Base-by-base conservation (phyloP, 2,797 vertebrate genomes). In the Triplophysa yarkandensis region DNA sequence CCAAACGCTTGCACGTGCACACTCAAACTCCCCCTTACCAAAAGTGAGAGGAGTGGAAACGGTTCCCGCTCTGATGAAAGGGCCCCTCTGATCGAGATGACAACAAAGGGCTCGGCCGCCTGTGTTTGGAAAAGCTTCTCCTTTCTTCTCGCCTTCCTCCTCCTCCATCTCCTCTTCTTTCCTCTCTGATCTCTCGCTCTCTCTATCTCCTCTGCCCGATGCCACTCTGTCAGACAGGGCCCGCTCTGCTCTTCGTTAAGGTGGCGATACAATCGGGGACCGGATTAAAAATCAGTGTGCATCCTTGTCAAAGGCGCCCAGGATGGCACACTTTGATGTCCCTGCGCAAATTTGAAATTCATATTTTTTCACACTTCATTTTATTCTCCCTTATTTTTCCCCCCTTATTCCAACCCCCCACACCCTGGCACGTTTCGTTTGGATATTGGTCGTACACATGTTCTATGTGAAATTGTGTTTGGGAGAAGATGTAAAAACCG, bases 281-380 rank as follows among this genome's bases (percentile, higher is more conserved):
- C 80, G 91, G 92, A 93, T 93, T 93, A 93, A 93, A 91, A 93
- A 92, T 92, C 90, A 88, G 87, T 87, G 86, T 90, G 90, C 88
- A 91, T 91, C 91, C 92, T 92, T 92, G 92, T 91, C 87, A 83
- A 83, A 92, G 89, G 87, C 87, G 86, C 88, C 86, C 90, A 85
- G 90, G 89, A 90, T 88, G 86, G 88, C 65, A 77, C 83, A 91
- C 92, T 93, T 93, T 93, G 91, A 93, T 92, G 91, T 92, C 89
- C 90, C 88, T 87, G 84, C 81, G 79, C 85, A 91, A 92, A 93
- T 93, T 92, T 92, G 90, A 93, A 93, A 93, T 93, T 93, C 92
- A 93, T 93, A 92, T 93, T 90, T 93, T 93, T 90, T 93, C 90
- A 92, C 92, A 92, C 89, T 92, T 91, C 87, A 91, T 91, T 90